Base-by-base conservation (phyloP, 2,888 invertebrate genomes). In the Dolomedes plantarius region DNA sequence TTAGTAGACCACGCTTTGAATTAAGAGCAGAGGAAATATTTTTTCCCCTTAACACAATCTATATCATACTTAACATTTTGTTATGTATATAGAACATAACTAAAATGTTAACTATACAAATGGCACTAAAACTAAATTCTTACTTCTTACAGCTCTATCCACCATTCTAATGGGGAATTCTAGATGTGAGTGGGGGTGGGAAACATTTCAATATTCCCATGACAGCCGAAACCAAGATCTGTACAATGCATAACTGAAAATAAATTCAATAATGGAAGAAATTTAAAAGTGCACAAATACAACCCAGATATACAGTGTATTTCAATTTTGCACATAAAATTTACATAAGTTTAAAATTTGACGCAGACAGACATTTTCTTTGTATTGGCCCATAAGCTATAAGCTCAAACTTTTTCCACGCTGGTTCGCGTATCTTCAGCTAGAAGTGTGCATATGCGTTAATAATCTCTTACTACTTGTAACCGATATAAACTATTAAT, bases 191-290 rank as follows among this genome's bases (percentile, higher is more conserved):
- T n/a, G n/a, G n/a, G n/a, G n/a, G n/a, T n/a, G n/a, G n/a, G 68
- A 56, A n/a, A 16, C 65, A 81, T 74, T 68, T 56, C 68, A 62
- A 36, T 32, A 28, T 62, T 50, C 69, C 62, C 56, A 78, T 19
- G 32, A 31, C 75, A 74, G 74, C 69, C 74, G 31, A 69, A 75
- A 32, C 27, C 28, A 74, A 71, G 75, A 36, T 72, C 64, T 31
- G 82, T 82, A 65, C 74, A 82, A 74, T 74, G 68, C 50, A 68
- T 50, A 28, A 71, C 82, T 82, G 82, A 82, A 82, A 81, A 82
- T 82, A 82, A 82, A 82, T 82, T 82, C 36, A 82, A 82, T 71
- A 75, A 71, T 50, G 82, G 82, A 65, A 76, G 50, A 71, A 64
- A 41, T 71, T 82, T 68, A 69, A 75, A 69, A 64, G 69, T 62